A percentile compares a stretch with the other conserved stretches of the same genome.
phyloP scores from a whole-genome alignment of 2,113 vertebrate species.

The Etia nguti region DNA sequence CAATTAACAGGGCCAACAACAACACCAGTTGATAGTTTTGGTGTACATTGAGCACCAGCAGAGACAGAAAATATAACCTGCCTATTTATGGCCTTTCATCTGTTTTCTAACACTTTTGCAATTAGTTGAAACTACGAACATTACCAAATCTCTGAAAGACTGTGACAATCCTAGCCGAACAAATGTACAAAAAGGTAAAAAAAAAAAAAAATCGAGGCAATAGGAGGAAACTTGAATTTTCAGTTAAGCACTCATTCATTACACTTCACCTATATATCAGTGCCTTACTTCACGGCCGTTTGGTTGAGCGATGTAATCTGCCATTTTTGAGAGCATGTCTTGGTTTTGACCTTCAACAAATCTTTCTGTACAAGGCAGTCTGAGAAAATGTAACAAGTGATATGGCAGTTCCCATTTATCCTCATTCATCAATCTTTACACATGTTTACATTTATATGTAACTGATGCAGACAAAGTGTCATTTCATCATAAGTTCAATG shows the following conservation, averaged over 20 bases:
- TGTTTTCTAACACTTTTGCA: neutral
- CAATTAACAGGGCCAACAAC: slow-evolving; percentile 54
- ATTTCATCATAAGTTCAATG: neutral
- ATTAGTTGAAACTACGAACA: slow-evolving; percentile 17
- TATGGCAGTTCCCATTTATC: slow-evolving; percentile 3
- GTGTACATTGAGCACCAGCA: slow-evolving; percentile 5
- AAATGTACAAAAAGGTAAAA: neutral
- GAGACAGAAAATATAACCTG: slow-evolving; percentile 5
- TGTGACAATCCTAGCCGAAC: neutral
- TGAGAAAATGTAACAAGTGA: slow-evolving; percentile 5
- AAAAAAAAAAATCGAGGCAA: slow-evolving; percentile 2
- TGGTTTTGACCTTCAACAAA: slow-evolving; percentile 41
- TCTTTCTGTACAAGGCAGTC: slow-evolving; percentile 1
- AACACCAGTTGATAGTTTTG: slow-evolving; percentile 45
- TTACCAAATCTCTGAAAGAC: neutral
- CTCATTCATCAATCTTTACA: slow-evolving; percentile 27
- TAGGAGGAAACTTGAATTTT: neutral
- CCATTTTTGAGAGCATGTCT: slow-evolving; percentile 30
- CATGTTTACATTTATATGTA: slow-evolving; percentile 10
- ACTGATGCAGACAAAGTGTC: neutral
- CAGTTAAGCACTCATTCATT: neutral
- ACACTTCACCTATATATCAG: neutral
- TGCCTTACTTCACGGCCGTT: neutral
- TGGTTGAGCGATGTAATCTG: slow-evolving; percentile 13
- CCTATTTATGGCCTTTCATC: neutral